Base-by-base conservation (phyloP, 1,140 invertebrate genomes). In the Littorina saxatilis region DNA sequence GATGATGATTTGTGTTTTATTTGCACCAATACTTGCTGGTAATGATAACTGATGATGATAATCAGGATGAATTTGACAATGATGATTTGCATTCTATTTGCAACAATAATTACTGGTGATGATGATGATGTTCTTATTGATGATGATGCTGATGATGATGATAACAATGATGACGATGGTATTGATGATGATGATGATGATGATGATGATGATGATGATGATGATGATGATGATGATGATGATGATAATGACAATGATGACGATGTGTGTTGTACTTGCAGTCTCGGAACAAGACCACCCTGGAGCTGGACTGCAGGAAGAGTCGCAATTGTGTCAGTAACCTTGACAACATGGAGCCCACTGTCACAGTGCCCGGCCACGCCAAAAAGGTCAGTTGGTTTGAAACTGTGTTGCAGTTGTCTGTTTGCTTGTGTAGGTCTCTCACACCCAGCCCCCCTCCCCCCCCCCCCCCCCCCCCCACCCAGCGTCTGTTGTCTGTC, bases 231-330 rank as follows among this genome's bases (percentile, higher is more conserved):
- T 80, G 78, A 80, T 80, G n/a, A 61, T 52, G 78, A 80, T 80
- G 78, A 80, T 80, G 78, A 80, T 80, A 66, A 80, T 80, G 78
- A 43, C 73, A 66, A 80, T 80, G 78, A 80, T 80, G 78, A 73
- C 73, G 78, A 80, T 80, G 63, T 63, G 72, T 40, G 58, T 74
- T 72, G 32, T 55, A 43, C 20, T 84, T 82, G 27, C 79, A 88
- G 85, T 87, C 88, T 37, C 58, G 82, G 15, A 86, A 76, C 47
- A 84, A 81, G 61, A 82, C 81, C 0, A 85, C 75, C 32, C 39
- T 90, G 47, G 77, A 83, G 61, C 66, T 89, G 29, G 88, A 90
- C 79, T 90, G 88, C 52, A 87, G 83, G 35, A 80, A 76, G 74
- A 87, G 87, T 80, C 79, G 58, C 40, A 87, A 87, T 78, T 78